phyloP scores from a whole-genome alignment of 2,888 invertebrate genomes.

The Oxycera nigricornis region DNA sequence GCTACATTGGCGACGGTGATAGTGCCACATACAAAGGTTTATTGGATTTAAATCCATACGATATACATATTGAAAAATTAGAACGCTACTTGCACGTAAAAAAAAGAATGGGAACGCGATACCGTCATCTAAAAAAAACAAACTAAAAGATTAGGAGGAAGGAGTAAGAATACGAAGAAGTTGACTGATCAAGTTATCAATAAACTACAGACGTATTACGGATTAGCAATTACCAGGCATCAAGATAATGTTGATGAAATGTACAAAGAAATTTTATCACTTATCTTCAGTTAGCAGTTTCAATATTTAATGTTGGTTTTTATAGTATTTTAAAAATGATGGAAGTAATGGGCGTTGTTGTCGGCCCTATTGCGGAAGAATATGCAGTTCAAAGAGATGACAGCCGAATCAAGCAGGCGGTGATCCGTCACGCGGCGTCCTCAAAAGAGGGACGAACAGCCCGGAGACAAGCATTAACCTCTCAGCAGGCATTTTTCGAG shows the following conservation, averaged over 20 bases:
- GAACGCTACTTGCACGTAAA: constrained; percentile 2
- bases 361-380: no score
- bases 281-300: no score
- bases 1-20: constrained; percentile 47
- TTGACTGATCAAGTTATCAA: constrained; percentile 47
- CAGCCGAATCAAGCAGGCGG: neutral
- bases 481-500: neutral
- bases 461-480: neutral
- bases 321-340: no score
- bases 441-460: neutral
- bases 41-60: constrained; percentile 46
- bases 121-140: constrained; percentile 43
- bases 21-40: constrained; percentile 45
- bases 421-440: neutral
- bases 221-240: constrained; percentile 10
- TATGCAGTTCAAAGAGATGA: neutral
- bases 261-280: neutral
- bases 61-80: constrained; percentile 13
- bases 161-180: constrained; percentile 37
- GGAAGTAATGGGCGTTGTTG: no score
- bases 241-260: neutral
- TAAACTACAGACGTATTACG: constrained; percentile 51
- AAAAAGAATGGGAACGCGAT: constrained; percentile 46
- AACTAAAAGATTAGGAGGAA: constrained; percentile 32
- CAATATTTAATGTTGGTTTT: neutral